These are phyloP conservation scores for Brassicogethes aeneus DNA, from an alignment of 2,888 invertebrate species.

Conservation along the genomic window DNA sequence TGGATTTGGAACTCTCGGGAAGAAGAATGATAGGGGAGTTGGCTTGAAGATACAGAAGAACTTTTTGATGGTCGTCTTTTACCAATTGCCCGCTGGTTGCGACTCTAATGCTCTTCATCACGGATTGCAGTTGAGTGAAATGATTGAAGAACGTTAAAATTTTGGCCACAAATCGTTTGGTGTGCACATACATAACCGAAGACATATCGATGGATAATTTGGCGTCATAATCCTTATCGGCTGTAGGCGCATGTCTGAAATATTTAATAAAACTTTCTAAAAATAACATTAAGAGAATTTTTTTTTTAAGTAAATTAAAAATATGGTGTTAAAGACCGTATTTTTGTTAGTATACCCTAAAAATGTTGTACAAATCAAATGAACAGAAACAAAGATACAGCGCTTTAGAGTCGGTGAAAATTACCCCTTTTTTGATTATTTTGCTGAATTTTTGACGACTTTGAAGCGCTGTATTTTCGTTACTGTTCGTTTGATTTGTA, in stretches of 20 bases:
- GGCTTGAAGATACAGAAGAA: conserved; percentile 56
- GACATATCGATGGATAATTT: conserved; percentile 74
- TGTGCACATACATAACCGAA: conserved; percentile 88
- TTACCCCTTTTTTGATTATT: too few species aligned
- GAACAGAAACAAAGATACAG: too few species aligned
- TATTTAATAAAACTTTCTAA: too few species aligned
- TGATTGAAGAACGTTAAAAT: conserved; percentile 78
- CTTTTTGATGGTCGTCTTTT: conserved; percentile 38
- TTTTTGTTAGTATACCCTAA: too few species aligned
- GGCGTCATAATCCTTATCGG: conserved; percentile 50
- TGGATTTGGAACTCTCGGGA: conserved; percentile 74
- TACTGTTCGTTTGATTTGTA: too few species aligned
- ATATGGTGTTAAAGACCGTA: too few species aligned
- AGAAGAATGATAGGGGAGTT: conserved; percentile 77
- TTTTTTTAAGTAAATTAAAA: too few species aligned
- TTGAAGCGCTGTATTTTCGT: too few species aligned
- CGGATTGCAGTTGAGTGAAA: conserved; percentile 75
- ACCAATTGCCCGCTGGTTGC: conserved; percentile 52
- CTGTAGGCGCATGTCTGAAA: conserved; percentile 40
- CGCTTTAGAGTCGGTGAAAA: too few species aligned
- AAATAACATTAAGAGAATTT: too few species aligned
- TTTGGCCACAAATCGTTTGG: conserved; percentile 85
- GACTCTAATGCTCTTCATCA: conserved; percentile 59
- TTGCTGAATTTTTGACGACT: too few species aligned
- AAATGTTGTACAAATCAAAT: too few species aligned